Conservation (phyloP, 2,113 vertebrate genomes). For the Ploceus nigricollis region DNA sequence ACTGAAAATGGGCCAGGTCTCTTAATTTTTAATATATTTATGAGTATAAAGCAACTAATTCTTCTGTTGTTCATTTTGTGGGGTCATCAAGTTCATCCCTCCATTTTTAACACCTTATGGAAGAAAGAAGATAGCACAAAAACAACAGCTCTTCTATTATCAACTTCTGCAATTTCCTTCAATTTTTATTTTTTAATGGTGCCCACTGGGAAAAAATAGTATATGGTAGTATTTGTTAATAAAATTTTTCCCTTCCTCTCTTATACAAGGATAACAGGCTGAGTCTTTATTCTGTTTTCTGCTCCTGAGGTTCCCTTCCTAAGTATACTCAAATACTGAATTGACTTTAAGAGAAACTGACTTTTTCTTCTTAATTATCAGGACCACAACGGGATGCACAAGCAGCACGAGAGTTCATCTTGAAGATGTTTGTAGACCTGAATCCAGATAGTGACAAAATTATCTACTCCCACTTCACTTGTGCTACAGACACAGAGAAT, state of each 20-base stretch:
- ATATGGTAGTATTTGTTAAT: neutral
- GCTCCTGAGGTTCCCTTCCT: neutral
- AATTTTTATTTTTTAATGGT: neutral
- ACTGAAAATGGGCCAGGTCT: neutral
- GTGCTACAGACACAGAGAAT: constrained; percentile 94
- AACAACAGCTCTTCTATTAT: neutral
- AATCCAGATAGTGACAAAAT: constrained; percentile 95
- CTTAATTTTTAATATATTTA: neutral
- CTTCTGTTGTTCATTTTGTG: neutral
- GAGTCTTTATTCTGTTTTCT: neutral
- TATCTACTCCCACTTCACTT: constrained; percentile 97
- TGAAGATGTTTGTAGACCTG: constrained; percentile 97
- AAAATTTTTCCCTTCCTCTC: neutral
- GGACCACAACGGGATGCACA: constrained; percentile 89
- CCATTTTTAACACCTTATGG: neutral
- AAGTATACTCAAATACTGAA: neutral
- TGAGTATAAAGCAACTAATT: neutral
- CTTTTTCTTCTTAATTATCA: constrained; percentile 59
- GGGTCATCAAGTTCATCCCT: neutral
- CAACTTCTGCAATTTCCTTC: neutral
- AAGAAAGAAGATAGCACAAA: neutral
- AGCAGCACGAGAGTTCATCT: constrained; percentile 90
- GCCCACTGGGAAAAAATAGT: neutral
- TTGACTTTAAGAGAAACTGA: neutral
- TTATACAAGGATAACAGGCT: neutral